phyloP scores from a whole-genome alignment of 64 coral and sea anemone species.

The Porites lutea region DNA sequence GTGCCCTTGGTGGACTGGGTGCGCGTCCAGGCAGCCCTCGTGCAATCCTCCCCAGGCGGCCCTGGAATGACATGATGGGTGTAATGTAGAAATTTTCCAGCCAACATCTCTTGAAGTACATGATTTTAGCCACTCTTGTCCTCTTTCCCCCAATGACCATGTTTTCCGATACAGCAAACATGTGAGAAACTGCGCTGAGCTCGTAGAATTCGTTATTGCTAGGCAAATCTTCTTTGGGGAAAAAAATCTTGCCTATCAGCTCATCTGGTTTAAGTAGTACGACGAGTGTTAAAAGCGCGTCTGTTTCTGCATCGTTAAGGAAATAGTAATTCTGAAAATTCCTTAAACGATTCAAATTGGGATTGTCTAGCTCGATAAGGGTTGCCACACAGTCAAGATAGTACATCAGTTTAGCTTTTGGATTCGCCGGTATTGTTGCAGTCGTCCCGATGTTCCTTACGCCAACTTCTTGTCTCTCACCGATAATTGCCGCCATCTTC shows the following conservation, averaged over 20 bases:
- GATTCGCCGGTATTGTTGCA: background rate
- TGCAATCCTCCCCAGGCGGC: background rate
- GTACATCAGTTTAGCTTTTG: conserved; percentile 33
- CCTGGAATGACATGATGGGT: conserved; percentile 1
- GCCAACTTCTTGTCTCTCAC: background rate
- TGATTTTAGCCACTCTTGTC: conserved; percentile 10
- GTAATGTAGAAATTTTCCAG: background rate
- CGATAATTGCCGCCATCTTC: too few species aligned
- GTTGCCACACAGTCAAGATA: conserved; percentile 9
- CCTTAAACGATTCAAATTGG: background rate
- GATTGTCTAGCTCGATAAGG: background rate
- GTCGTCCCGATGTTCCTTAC: background rate
- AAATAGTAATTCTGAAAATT: background rate
- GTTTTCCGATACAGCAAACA: conserved; percentile 18
- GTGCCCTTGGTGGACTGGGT: too few species aligned
- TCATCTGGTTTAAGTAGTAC: conserved; percentile 19
- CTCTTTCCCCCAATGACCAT: conserved; percentile 32
- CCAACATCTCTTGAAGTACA: conserved; percentile 5
- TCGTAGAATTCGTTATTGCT: conserved; percentile 8
- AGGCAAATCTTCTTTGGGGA: background rate
- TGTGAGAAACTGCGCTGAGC: conserved; percentile 7
- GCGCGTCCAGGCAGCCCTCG: background rate
- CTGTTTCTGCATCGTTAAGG: background rate
- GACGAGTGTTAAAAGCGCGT: conserved; percentile 17
- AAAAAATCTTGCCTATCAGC: conserved; percentile 24